Base-by-base conservation (phyloP, 1,140 invertebrate species). In the Diachasmimorpha longicaudata region DNA sequence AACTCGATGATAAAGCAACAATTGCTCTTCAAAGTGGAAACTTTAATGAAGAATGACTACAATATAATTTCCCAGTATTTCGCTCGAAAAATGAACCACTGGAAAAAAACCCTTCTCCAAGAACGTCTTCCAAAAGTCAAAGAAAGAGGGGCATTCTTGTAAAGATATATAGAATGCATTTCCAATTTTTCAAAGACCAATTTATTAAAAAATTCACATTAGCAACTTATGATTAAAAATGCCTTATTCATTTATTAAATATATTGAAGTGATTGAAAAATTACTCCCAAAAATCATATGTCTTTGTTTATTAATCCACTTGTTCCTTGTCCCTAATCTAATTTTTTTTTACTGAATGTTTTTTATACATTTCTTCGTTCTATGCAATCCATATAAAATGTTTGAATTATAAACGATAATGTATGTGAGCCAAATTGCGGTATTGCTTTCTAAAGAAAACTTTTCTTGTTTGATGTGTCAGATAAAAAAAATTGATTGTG, bases 131-230 rank as follows among this genome's bases (percentile, higher is more conserved):
- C n/a, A n/a, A n/a, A n/a, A n/a, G n/a, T n/a, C n/a, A n/a, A 31
- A 31, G 2, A 31, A 6, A 31, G 31, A 31, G 31, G 6, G 6
- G 31, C 2, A 31, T 6, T 31, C 48, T 52, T 19, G 6, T 14
- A 52, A 52, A 16, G 16, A 52, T 0, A 52, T 16, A 52, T n/a
- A 46, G n/a, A 52, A 52, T 52, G 39, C 39, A 42, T 52, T 52
- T 52, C 14, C 14, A 16, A 52, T 70, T 81, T 80, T 80, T 81
- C 77, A 66, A 82, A 79, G 82, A 86, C 80, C 82, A 79, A 84
- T 87, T 86, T 87, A 86, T 87, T 87, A 87, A 86, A 87, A 86
- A 87, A 85, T 85, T 85, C 84, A 86, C 85, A 86, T 82, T 86
- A 86, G 81, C 82, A 86, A 85, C 84, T 84, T 85, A 84, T 86